phyloP scores from a whole-genome alignment of 2,888 invertebrate genomes.

The Latrodectus elegans region DNA sequence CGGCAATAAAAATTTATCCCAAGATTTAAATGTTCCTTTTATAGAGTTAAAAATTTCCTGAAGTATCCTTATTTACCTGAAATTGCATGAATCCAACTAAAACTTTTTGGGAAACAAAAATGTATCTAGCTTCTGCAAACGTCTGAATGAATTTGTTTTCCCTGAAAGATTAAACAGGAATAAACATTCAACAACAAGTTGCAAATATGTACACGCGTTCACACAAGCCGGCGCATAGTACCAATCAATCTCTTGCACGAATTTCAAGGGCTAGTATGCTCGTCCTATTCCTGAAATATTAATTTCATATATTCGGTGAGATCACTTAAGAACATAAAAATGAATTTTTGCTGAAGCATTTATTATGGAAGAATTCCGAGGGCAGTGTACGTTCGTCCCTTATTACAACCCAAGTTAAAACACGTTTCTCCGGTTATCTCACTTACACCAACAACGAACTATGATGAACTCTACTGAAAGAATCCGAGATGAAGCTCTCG shows the following conservation, averaged over 20 bases:
- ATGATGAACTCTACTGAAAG: constrained; percentile 25
- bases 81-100: too few species aligned
- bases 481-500: constrained; percentile 20
- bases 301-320: not conserved
- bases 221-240: not conserved
- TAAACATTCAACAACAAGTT: not conserved
- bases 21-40: too few species aligned
- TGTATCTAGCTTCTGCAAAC: too few species aligned
- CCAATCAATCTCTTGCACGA: not conserved
- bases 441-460: constrained; percentile 4
- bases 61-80: too few species aligned
- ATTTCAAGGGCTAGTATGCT: not conserved
- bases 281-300: not conserved
- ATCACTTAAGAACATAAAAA: not conserved
- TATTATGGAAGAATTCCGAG: not conserved
- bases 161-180: too few species aligned
- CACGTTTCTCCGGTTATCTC: not conserved
- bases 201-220: not conserved
- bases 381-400: not conserved
- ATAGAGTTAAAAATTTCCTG: too few species aligned
- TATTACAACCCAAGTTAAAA: not conserved
- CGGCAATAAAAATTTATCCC: too few species aligned
- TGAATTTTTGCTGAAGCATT: not conserved
- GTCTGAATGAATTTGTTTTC: too few species aligned
- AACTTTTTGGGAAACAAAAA: too few species aligned